Conservation (phyloP, 2,888 invertebrate genomes). For the Sinodicranocentrus sp. region DNA sequence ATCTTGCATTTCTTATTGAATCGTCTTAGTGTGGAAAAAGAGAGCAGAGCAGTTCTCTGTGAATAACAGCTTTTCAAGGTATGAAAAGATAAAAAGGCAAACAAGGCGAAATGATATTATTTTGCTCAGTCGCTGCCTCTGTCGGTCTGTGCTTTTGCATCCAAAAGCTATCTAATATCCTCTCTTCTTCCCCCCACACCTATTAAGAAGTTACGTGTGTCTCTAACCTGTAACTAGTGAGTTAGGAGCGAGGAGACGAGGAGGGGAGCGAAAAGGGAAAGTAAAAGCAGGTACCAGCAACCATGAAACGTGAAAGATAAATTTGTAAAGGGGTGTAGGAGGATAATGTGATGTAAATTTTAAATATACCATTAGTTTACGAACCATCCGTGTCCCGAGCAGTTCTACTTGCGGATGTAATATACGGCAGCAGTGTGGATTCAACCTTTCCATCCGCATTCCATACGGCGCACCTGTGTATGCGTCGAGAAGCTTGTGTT, state of each 20-base stretch:
- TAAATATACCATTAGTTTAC: constrained; percentile 70
- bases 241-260: constrained; percentile 27
- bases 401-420: neutral
- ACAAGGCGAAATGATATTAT: constrained; percentile 68
- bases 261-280: constrained; percentile 53
- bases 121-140: constrained; percentile 50
- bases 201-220: constrained; percentile 70
- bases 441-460: constrained; percentile 25
- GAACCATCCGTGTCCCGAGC: constrained; percentile 24
- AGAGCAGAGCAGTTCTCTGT: constrained; percentile 1
- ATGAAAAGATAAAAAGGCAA: constrained; percentile 68
- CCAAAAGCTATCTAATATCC: constrained; percentile 47
- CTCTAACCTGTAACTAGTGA: constrained; percentile 49
- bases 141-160: constrained; percentile 36
- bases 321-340: constrained; percentile 69
- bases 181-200: constrained; percentile 58
- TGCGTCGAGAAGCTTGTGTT: constrained; percentile 16
- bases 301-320: constrained; percentile 69
- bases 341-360: constrained; percentile 71
- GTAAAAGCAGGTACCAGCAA: constrained; percentile 41
- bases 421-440: neutral
- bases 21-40: constrained; percentile 6
- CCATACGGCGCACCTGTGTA: constrained; percentile 60
- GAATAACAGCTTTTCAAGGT: constrained; percentile 47
- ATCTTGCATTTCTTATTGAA: constrained; percentile 57